phyloP scores from a whole-genome alignment of 2,888 invertebrate species.

The Deroplatys truncata region DNA sequence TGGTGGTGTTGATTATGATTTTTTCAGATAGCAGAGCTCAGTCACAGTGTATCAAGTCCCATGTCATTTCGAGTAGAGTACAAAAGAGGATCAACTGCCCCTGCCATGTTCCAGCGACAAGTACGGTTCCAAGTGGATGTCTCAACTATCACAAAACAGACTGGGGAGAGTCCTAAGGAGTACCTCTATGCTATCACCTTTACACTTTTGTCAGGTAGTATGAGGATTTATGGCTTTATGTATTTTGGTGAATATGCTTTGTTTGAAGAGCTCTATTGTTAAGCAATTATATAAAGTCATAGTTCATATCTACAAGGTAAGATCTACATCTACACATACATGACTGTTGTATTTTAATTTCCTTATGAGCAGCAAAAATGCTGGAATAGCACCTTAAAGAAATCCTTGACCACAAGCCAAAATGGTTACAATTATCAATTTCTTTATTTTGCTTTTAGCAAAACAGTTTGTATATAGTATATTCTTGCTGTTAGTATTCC shows the following conservation, averaged over 20 bases:
- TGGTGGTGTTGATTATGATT: background rate
- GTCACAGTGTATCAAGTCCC: conserved; percentile 96
- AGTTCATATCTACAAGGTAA: background rate
- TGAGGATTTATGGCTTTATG: conserved; percentile 30
- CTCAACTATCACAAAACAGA: conserved; percentile 48
- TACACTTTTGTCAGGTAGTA: conserved; percentile 82
- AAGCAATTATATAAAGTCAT: background rate
- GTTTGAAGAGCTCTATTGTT: background rate
- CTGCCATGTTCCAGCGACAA: conserved; percentile 94
- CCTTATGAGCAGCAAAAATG: background rate
- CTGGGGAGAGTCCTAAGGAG: conserved; percentile 61
- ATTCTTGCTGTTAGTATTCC: background rate
- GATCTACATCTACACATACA: background rate
- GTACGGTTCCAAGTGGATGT: conserved; percentile 79
- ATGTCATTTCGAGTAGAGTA: conserved; percentile 98
- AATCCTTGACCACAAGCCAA: background rate
- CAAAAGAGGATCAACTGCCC: conserved; percentile 88
- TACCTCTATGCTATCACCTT: conserved; percentile 90
- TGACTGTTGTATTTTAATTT: background rate
- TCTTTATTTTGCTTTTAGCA: background rate
- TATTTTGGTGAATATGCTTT: background rate
- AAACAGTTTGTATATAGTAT: background rate
- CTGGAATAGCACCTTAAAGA: background rate
- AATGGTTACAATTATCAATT: background rate
- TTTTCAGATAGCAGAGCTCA: conserved; percentile 86